Evolutionary conservation across 1,140 invertebrate genomes (phyloP), one percentile per base, ranked within the genome.

Genomic region (Leptestheria dahalacensis): DNA sequence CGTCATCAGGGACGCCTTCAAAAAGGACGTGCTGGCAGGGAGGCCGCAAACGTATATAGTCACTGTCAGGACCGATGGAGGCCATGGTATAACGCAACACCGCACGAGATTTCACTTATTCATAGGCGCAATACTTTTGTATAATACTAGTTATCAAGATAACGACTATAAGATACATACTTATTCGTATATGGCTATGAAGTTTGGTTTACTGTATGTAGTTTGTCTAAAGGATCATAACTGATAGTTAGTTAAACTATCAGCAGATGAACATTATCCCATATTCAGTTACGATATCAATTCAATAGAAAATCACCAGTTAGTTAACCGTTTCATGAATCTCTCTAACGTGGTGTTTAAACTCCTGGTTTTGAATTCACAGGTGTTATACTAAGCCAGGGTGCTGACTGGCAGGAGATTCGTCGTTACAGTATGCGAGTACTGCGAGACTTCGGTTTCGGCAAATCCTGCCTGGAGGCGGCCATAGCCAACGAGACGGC

Each of bases 361-460:
- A n/a, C n/a, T n/a, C n/a, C 3, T 3, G 3, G 3, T 21, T 20
- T 1, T n/a, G 18, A 11, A 33, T 52, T 3, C 29, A 12, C 29
- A 52, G 50, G 59, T 6, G 29, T 60, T 9, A 21, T 60, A 6
- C 29, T 52, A 15, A 29, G 48, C 28, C 24, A 59, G 6, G 81
- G 81, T 2, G 65, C 69, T 20, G 69, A 77, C 12, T 88, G 86
- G 85, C 75, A 79, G 59, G 77, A 84, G 48, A 83, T 87, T 64
- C 73, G 83, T 29, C 75, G 83, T 57, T 87, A 85, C 62, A 74
- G 82, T 0, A 68, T 88, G 2, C 73, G 80, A 2, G 77, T 82
- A 59, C 73, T 88, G 63, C 69, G 83, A n/a, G 81, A 86, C 63
- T 82, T 78, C 64, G 85, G 85, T 2, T 82, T 87, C 59, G 85